These are phyloP conservation scores for Drosophila austrosaltans DNA, from an alignment of 2,888 invertebrate genomes.

Conservation along the genomic window DNA sequence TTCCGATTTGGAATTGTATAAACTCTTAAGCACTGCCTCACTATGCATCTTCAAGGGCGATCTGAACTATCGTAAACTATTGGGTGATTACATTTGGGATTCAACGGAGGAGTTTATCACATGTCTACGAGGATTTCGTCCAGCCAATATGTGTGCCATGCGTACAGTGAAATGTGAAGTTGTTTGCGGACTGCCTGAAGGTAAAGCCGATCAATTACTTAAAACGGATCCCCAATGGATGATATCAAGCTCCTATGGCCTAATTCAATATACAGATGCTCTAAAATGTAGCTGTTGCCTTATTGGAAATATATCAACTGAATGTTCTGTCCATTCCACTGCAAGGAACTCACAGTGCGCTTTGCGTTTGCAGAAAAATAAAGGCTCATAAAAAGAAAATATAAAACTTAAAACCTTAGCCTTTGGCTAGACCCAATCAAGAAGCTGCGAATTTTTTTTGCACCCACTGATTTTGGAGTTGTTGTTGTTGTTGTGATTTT, in stretches of 20 bases:
- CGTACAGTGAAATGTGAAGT: slow-evolving; percentile 96
- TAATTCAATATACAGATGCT: slow-evolving; percentile 86
- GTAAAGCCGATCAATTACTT: slow-evolving; percentile 85
- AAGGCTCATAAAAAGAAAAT: neutral
- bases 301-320: neutral
- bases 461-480: slow-evolving; percentile 1
- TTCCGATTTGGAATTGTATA: slow-evolving; percentile 88
- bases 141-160: slow-evolving; percentile 91
- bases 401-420: neutral
- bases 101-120: slow-evolving; percentile 87
- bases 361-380: neutral
- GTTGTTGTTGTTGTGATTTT: slow-evolving; percentile 13
- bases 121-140: slow-evolving; percentile 87
- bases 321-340: neutral
- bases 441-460: neutral
- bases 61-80: slow-evolving; percentile 96
- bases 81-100: slow-evolving; percentile 94
- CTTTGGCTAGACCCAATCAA: slow-evolving; percentile 10
- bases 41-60: slow-evolving; percentile 95
- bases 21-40: slow-evolving; percentile 87
- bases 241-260: slow-evolving; percentile 92
- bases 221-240: slow-evolving; percentile 89
- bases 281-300: slow-evolving; percentile 57
- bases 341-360: neutral
- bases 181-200: slow-evolving; percentile 89